Conservation (phyloP, 1,140 invertebrate species). For the Cydia amplana region DNA sequence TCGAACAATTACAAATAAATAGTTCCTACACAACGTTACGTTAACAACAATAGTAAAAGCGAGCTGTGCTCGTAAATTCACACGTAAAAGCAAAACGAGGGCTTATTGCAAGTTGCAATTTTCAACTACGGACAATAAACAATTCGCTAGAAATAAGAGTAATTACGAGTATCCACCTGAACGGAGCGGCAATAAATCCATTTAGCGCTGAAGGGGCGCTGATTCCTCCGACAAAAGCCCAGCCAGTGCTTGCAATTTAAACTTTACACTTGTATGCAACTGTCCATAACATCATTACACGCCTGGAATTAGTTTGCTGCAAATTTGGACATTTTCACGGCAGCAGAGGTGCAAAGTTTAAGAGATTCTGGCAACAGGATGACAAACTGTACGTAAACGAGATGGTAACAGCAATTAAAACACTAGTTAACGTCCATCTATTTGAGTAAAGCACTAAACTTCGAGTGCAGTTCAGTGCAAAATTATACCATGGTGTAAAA, state of each 20-base stretch:
- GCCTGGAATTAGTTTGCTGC: conserved; percentile 27
- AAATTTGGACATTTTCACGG: conserved; percentile 24
- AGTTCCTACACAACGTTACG: conserved; percentile 3
- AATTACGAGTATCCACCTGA: conserved; percentile 58
- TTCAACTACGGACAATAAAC: conserved; percentile 58
- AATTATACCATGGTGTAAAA: no score
- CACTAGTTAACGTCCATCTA: conserved; percentile 36
- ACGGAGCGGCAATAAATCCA: conserved; percentile 60
- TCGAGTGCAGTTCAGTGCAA: neutral
- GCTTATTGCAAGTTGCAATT: conserved; percentile 44
- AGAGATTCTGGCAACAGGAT: neutral
- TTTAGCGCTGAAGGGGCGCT: conserved; percentile 51
- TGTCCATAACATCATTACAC: conserved; percentile 53
- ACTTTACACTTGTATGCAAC: conserved; percentile 55
- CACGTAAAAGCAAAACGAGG: conserved; percentile 31
- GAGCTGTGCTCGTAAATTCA: conserved; percentile 25
- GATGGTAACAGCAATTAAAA: conserved; percentile 15
- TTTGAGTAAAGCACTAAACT: neutral
- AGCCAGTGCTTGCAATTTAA: conserved; percentile 53
- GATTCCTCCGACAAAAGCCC: conserved; percentile 55
- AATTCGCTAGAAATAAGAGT: conserved; percentile 55
- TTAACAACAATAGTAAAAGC: conserved; percentile 29
- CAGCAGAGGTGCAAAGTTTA: conserved; percentile 21
- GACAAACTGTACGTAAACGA: conserved; percentile 19
- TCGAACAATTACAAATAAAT: neutral